phyloP scores from a whole-genome alignment of 2,888 invertebrate species.

The Yponomeuta sedellus region DNA sequence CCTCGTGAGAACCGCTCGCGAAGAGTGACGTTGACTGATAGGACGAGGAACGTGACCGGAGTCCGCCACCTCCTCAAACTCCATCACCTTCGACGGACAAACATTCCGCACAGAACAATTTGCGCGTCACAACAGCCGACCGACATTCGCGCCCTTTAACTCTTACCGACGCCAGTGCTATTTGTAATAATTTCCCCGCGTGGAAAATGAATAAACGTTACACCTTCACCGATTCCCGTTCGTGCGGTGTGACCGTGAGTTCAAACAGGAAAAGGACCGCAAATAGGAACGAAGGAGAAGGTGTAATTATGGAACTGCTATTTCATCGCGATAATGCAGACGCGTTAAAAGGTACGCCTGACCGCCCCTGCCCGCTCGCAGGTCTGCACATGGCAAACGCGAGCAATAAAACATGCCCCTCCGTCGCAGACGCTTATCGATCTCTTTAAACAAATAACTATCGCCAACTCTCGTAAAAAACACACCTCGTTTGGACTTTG shows the following conservation, averaged over 20 bases:
- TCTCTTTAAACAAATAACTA: conserved; percentile 48
- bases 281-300: not conserved
- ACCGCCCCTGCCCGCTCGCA: conserved; percentile 1
- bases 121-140: conserved; percentile 34
- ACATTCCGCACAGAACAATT: conserved; percentile 29
- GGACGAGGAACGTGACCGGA: conserved; percentile 36
- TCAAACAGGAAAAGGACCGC: conserved; percentile 10
- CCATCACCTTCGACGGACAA: not conserved
- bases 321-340: conserved; percentile 15
- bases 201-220: conserved; percentile 9
- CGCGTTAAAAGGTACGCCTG: conserved; percentile 7
- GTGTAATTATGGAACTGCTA: conserved; percentile 14
- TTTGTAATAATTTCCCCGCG: conserved; percentile 8
- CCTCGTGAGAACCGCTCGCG: conserved; percentile 48
- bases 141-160: conserved; percentile 7
- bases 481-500: conserved; percentile 13
- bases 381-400: not conserved
- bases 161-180: conserved; percentile 8
- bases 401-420: conserved; percentile 13
- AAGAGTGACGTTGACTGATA: conserved; percentile 57
- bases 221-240: not conserved
- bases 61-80: conserved; percentile 5
- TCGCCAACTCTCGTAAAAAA: conserved; percentile 16
- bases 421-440: conserved; percentile 39
- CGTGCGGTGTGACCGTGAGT: not conserved